Base-by-base conservation (phyloP, 2,797 vertebrate species). In the Cryptoblepharus egeriae region DNA sequence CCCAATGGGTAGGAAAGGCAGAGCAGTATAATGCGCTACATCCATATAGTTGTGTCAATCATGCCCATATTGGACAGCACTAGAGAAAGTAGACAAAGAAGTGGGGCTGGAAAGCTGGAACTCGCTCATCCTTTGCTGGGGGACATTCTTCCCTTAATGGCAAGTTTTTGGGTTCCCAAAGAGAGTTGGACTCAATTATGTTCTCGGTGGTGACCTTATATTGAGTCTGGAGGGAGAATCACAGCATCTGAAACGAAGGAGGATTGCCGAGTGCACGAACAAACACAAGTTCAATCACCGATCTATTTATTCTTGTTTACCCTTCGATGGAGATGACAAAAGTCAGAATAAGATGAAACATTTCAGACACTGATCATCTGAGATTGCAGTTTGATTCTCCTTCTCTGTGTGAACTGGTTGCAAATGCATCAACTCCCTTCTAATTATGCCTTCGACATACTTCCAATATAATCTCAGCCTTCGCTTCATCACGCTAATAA, bases 371-470 rank as follows among this genome's bases (percentile, higher is more conserved):
- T 67, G 39, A 80, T 84, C 55, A 61, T 82, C 57, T 16, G 61
- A 91, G 65, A 77, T 26, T 64, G 49, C n/a, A 60, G 20, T 67
- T 65, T 80, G 75, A 55, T 57, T 77, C 7, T 82, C n/a, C 45
- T 76, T 26, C 79, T 84, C 75, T 79, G 45, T 71, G 52, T 69
- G 49, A 79, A 80, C 73, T 63, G 70, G 32, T 81, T 82, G n/a
- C 86, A 91, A 92, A 89, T 84, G 74, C 77, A 75, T 85, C 30
- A 83, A 81, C 85, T 87, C 37, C 32, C 79, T 58, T 65, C 69
- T 91, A 91, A 93, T 92, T 91, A 77, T 39, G 22, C 67, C 74
- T 89, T 85, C 83, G 91, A 82, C 71, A 90, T 89, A 88, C 79
- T 75, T 91, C 85, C 89, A 85, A 81, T 84, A 79, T 83, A 45